These are phyloP conservation scores for Indicator indicator DNA, from an alignment of 2,113 vertebrate species.

Conservation along the genomic window DNA sequence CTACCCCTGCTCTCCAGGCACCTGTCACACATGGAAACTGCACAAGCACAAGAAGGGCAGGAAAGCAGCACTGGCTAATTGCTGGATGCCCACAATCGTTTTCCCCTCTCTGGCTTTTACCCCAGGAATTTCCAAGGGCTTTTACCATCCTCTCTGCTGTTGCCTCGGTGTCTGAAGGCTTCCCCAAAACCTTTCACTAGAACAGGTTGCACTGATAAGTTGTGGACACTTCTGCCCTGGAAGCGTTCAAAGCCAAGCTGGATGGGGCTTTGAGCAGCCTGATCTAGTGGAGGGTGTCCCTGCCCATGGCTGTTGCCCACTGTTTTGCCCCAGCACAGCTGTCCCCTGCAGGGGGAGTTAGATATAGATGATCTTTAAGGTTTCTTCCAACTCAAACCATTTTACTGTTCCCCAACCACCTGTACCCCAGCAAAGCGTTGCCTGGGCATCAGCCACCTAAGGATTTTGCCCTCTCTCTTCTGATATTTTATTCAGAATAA, in stretches of 20 bases:
- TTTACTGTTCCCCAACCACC: neutral
- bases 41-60: neutral
- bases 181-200: neutral
- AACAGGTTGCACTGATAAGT: neutral
- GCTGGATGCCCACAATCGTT: fast-evolving
- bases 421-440: fast-evolving
- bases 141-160: neutral
- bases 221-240: neutral
- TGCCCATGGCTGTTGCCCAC: neutral
- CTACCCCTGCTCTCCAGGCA: neutral
- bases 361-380: neutral
- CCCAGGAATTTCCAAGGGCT: neutral
- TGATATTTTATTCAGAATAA: neutral
- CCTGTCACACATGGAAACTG: fast-evolving
- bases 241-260: neutral
- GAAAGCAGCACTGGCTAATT: neutral
- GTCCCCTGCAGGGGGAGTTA: neutral
- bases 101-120: neutral
- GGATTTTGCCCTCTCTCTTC: neutral
- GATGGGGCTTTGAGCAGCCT: neutral
- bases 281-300: neutral
- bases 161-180: neutral
- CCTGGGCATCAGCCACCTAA: neutral
- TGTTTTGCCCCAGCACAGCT: too few species aligned
- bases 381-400: neutral